phyloP scores from a whole-genome alignment of 2,113 vertebrate species.

The Mobula birostris region DNA sequence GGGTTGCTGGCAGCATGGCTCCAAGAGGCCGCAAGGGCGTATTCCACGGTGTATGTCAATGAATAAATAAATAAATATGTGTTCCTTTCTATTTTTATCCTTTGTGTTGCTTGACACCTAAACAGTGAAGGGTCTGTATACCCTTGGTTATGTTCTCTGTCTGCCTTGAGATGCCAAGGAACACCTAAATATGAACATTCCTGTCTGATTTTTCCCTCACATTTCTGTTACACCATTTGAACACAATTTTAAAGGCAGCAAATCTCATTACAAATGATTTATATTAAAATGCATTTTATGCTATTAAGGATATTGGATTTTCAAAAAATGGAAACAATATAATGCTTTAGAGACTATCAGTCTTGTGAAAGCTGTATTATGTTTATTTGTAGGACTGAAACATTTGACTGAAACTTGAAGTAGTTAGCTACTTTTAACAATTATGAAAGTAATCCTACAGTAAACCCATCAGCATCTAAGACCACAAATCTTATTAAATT shows the following conservation, averaged over 20 bases:
- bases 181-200: background rate
- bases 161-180: background rate
- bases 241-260: background rate
- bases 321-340: no score
- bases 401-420: background rate
- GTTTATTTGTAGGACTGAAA: background rate
- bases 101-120: background rate
- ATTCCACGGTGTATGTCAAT: no score
- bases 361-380: background rate
- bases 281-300: no score
- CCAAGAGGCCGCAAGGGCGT: no score
- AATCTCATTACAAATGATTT: no score
- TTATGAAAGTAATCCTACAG: background rate
- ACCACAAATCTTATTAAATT: conserved; percentile 21
- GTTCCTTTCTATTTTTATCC: background rate
- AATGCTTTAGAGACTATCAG: background rate
- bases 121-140: background rate
- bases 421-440: background rate
- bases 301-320: no score
- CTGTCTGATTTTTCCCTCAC: background rate
- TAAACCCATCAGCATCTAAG: background rate
- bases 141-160: background rate
- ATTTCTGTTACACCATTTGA: background rate
- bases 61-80: background rate
- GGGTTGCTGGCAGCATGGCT: no score